Conservation (phyloP, 1,140 invertebrate genomes). For the Drosophila pseudoananassae region DNA sequence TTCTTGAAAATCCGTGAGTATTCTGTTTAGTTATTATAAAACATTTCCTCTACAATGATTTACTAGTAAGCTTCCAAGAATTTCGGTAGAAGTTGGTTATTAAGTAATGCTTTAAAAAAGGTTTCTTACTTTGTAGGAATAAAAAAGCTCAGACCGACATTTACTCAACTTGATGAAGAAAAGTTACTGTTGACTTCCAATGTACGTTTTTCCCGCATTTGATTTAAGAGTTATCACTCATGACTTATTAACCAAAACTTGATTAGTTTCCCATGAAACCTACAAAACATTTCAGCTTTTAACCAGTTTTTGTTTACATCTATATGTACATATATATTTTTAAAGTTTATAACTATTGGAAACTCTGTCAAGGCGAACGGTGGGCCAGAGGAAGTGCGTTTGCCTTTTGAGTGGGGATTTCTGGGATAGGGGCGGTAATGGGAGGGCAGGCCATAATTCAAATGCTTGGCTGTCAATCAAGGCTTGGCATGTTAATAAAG, state of each 20-base stretch:
- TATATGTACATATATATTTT: not conserved
- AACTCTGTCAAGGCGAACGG: slow-evolving; percentile 16
- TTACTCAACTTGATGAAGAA: not conserved
- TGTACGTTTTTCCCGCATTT: not conserved
- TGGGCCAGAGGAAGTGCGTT: slow-evolving; percentile 25
- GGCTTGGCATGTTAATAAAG: slow-evolving; percentile 49
- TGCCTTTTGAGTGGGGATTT: slow-evolving; percentile 9
- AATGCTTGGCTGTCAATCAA: slow-evolving; percentile 47
- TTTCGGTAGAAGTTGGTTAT: not conserved
- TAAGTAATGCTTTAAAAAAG: not conserved
- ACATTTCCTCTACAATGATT: not conserved
- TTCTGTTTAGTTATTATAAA: too few relatives aligned
- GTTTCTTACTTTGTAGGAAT: not conserved
- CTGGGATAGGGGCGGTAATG: not conserved
- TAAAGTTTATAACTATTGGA: not conserved
- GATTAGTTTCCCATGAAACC: not conserved
- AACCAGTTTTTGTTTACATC: not conserved
- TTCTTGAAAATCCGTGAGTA: not conserved
- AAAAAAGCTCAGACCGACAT: not conserved
- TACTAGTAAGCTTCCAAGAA: not conserved
- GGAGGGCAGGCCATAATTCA: slow-evolving; percentile 1
- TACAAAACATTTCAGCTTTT: not conserved
- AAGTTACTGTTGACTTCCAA: not conserved
- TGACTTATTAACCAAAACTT: not conserved
- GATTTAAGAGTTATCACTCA: not conserved